Percentiles rank a stretch among this genome's conserved stretches.
Conservation (phyloP, 2,888 invertebrate genomes). For the Caenorhabditis sp. region DNA sequence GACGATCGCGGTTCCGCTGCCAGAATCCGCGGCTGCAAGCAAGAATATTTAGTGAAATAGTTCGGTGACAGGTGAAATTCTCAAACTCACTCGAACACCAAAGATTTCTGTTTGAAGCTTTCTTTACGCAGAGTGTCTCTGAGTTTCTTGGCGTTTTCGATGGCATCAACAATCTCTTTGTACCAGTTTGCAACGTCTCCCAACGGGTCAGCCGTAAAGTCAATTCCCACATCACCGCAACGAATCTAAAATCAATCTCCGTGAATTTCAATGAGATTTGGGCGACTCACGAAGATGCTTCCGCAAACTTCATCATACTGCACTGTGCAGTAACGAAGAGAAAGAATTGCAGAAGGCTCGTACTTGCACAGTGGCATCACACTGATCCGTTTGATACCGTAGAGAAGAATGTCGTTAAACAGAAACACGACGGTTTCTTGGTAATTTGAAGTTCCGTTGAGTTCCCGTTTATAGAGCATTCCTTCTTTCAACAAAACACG, state of each 20-base stretch:
- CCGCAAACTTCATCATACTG: constrained; percentile 60
- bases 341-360: constrained; percentile 62
- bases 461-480: constrained; percentile 64
- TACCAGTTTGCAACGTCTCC: constrained; percentile 43
- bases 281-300: constrained; percentile 56
- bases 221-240: constrained; percentile 55
- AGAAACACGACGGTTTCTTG: constrained; percentile 65
- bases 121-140: constrained; percentile 69
- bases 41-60: too few relatives aligned
- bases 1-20: constrained; percentile 37
- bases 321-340: constrained; percentile 57
- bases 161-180: constrained; percentile 55
- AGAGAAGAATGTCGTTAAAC: constrained; percentile 69
- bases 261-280: neutral
- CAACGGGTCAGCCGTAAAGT: constrained; percentile 50
- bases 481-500: constrained; percentile 66
- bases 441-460: constrained; percentile 57
- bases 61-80: neutral
- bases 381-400: constrained; percentile 65
- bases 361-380: constrained; percentile 49
- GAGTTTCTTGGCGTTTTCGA: constrained; percentile 60
- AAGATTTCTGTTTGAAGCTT: constrained; percentile 59
- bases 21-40: constrained; percentile 48
- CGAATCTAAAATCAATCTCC: constrained; percentile 38
- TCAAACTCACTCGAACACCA: constrained; percentile 47